Base-by-base conservation (phyloP, 2,888 invertebrate genomes). In the Acronicta aceris region DNA sequence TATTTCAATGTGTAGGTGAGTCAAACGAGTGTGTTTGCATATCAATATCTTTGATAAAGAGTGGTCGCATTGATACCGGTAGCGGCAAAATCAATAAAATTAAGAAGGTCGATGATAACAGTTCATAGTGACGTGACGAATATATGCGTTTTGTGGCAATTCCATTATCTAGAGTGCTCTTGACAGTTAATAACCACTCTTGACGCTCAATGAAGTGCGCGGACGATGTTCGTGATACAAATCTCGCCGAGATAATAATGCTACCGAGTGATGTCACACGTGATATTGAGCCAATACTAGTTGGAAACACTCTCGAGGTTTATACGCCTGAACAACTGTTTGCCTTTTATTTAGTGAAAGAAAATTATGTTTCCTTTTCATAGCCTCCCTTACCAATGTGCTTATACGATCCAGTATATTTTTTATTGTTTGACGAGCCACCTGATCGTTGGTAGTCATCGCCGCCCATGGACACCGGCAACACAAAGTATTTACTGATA, bases 151-250 rank as follows among this genome's bases (percentile, higher is more conserved):
- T 88, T 87, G 81, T 83, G 83, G 78, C 88, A 88, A 91, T 92
- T 86, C 83, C 84, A 90, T 93, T 93, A 94, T 94, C 92, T 94
- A 93, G 85, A 93, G 93, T 93, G 93, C 91, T 89, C 91, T 92
- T 71, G 77, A 90, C 78, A 82, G 84, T 91, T 92, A 93, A 93
- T 93, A 92, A 92, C 87, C 85, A 70, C 87, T 90, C 92, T 91
- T 81, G 83, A 89, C 70, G 75, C 76, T 76, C 76, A 89, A 84
- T 89, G 85, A 79, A 81, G 79, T 79, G 80, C 43, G 80, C 38
- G 55, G 64, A 59, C 71, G 89, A 87, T 91, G 90, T 87, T 69
- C 47, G 45, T 55, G 67, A 84, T 83, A 90, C 64, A 54, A 54
- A 45, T 27, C 36, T 88, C 68, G 61, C 68, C 46, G 78, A 65